Conservation (phyloP, 2,113 vertebrate genomes). For the Brachionichthys hirsutus region DNA sequence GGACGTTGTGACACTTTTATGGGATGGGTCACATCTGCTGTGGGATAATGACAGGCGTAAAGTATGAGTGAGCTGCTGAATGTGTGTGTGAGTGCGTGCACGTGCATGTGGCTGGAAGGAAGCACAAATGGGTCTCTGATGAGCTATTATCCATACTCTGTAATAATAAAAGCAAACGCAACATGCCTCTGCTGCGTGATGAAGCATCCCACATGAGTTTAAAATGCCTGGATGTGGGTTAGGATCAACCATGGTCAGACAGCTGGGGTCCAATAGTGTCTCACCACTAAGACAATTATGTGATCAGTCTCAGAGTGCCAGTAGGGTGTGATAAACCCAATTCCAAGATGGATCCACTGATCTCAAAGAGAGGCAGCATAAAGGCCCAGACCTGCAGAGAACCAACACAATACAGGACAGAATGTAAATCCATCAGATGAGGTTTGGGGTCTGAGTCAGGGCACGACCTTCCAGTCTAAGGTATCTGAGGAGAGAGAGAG, state of each 20-base stretch:
- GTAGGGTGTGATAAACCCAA: slow-evolving; percentile 33
- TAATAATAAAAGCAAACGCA: slow-evolving; percentile 59
- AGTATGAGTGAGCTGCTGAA: slow-evolving; percentile 26
- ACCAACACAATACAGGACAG: neutral
- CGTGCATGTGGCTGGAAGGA: slow-evolving; percentile 31
- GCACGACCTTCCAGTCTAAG: slow-evolving; percentile 50
- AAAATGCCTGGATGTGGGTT: neutral
- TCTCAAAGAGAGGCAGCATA: too few species aligned
- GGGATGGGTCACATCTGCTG: slow-evolving; percentile 72
- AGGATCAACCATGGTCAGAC: slow-evolving; percentile 34
- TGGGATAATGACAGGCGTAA: slow-evolving; percentile 68
- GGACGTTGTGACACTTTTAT: slow-evolving; percentile 64
- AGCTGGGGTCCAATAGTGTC: slow-evolving; percentile 37
- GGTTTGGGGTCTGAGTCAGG: slow-evolving; percentile 31
- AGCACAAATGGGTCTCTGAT: slow-evolving; percentile 69
- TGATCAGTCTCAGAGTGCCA: slow-evolving; percentile 30
- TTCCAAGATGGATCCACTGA: slow-evolving; percentile 4
- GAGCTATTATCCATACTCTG: slow-evolving; percentile 64
- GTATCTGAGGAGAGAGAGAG: too few species aligned
- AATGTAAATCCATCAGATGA: slow-evolving; percentile 1
- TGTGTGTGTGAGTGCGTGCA: slow-evolving; percentile 9
- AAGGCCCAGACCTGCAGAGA: neutral
- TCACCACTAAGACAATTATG: slow-evolving; percentile 67
- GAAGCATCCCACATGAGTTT: neutral
- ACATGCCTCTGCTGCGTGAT: slow-evolving; percentile 15